Conservation (phyloP, 2,888 invertebrate genomes). For the Dicyrtomina minuta region DNA sequence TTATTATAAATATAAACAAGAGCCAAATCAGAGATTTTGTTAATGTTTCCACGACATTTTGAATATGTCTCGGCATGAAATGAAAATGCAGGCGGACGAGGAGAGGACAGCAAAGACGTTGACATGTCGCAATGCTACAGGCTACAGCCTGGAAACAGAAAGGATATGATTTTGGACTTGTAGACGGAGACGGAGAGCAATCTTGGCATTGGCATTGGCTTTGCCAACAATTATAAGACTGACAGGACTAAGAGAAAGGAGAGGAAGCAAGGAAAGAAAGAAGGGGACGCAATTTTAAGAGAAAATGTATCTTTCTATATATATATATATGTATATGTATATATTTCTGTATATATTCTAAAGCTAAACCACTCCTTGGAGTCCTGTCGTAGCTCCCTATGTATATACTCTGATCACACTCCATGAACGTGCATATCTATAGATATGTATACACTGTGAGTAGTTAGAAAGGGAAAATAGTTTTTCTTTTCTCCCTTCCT, state of each 20-base stretch:
- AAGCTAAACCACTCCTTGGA: too few relatives aligned
- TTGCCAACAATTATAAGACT: not conserved
- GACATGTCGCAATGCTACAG: too few relatives aligned
- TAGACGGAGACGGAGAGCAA: not conserved
- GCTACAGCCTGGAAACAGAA: not conserved
- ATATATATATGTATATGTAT: too few relatives aligned
- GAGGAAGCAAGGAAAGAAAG: not conserved
- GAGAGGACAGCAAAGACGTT: too few relatives aligned
- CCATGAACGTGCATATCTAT: too few relatives aligned
- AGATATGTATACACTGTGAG: not conserved
- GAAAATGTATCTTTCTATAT: too few relatives aligned
- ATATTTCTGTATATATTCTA: too few relatives aligned
- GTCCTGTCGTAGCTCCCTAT: too few relatives aligned
- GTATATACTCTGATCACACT: too few relatives aligned
- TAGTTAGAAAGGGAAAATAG: constrained; percentile 28
- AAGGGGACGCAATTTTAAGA: constrained; percentile 9
- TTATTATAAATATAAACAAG: not conserved
- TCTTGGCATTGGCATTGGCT: not conserved
- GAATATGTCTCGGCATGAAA: too few relatives aligned
- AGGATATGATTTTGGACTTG: not conserved
- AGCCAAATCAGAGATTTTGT: not conserved
- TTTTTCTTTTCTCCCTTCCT: constrained; percentile 21
- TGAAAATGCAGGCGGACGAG: too few relatives aligned
- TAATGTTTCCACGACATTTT: too few relatives aligned
- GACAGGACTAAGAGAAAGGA: not conserved